These are phyloP conservation scores for Struthidea cinerea DNA, from an alignment of 2,113 vertebrate genomes.

Conservation along the genomic window DNA sequence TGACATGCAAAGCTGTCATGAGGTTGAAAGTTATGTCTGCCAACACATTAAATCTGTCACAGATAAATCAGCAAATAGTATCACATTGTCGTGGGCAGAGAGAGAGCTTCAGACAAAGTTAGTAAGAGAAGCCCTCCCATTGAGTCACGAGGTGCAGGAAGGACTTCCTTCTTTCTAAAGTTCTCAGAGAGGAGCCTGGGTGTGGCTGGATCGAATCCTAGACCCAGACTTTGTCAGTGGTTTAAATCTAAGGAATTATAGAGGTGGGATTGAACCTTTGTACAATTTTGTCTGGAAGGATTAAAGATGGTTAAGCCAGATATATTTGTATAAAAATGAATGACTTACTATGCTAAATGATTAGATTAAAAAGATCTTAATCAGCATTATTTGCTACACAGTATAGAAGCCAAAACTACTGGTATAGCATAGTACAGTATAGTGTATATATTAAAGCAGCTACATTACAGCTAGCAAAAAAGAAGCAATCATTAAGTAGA, in stretches of 20 bases:
- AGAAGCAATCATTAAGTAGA: background rate
- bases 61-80: background rate
- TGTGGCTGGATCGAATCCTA: background rate
- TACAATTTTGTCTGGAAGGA: background rate
- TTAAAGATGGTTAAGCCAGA: background rate
- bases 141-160: background rate
- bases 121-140: background rate
- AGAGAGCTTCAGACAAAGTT: background rate
- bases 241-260: background rate
- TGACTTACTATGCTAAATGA: background rate
- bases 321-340: background rate
- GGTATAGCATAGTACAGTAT: too few species aligned
- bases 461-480: background rate
- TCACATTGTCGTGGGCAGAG: accelerated
- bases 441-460: background rate
- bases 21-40: background rate
- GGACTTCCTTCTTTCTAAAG: background rate
- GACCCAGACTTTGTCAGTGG: background rate
- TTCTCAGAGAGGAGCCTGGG: background rate
- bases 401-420: background rate
- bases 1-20: background rate
- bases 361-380: background rate
- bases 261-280: background rate
- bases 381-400: background rate
- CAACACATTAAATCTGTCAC: background rate